Conservation (phyloP, 2,113 vertebrate species). For the Rhinoderma darwinii region DNA sequence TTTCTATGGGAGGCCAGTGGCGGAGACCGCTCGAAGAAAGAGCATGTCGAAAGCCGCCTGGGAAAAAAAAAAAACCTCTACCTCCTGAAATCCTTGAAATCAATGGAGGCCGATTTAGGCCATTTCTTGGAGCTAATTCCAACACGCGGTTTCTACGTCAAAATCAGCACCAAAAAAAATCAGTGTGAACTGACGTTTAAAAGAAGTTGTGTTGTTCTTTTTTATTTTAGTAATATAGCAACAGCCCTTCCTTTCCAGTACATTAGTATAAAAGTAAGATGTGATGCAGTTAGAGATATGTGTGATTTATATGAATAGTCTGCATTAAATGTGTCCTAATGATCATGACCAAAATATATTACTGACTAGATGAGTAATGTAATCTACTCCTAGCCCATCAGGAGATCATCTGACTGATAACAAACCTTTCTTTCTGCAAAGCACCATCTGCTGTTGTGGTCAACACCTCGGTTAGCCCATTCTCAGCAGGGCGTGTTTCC, state of each 20-base stretch:
- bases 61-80: too few species aligned
- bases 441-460: conserved; percentile 55
- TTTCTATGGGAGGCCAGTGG: too few species aligned
- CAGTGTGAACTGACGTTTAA: too few species aligned
- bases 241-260: background rate
- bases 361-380: conserved; percentile 29
- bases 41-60: too few species aligned
- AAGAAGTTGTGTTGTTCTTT: too few species aligned
- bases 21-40: too few species aligned
- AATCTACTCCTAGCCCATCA: conserved; percentile 39
- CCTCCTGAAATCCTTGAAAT: too few species aligned
- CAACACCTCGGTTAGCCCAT: conserved; percentile 26
- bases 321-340: background rate
- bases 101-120: too few species aligned
- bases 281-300: background rate
- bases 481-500: conserved; percentile 48
- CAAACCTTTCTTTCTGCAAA: background rate
- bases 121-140: too few species aligned
- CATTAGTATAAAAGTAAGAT: background rate
- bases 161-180: too few species aligned
- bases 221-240: too few species aligned
- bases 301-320: background rate
- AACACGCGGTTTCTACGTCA: too few species aligned
- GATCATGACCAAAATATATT: conserved; percentile 21
- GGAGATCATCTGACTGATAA: conserved; percentile 52